Evolutionary conservation across 1,140 invertebrate genomes (phyloP).

Genomic region (Monomorium pharaonis): DNA sequence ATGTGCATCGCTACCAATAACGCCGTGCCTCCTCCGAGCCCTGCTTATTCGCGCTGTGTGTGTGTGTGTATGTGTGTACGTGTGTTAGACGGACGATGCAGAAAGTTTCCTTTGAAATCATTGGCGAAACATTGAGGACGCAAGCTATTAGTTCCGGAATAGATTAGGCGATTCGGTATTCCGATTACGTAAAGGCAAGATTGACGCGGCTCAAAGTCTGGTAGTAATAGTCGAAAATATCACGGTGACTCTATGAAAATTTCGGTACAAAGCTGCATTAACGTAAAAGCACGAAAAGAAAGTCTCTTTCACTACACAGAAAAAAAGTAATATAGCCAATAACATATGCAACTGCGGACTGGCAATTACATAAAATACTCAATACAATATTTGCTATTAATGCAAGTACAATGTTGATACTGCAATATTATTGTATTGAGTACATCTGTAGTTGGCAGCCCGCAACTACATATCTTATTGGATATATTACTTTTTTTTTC

Average conservation of each 20-base stretch:
- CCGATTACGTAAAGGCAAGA: background rate
- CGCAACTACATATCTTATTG: no score
- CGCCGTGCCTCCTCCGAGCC: background rate
- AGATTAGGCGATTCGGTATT: slow-evolving; percentile 28
- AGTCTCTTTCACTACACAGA: no score
- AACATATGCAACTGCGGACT: no score
- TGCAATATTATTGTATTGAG: no score
- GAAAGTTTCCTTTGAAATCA: slow-evolving; percentile 57
- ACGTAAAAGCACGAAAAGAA: background rate
- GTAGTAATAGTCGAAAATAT: background rate
- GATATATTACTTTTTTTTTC: no score
- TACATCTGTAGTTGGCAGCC: no score
- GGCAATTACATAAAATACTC: no score
- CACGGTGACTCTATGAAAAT: background rate
- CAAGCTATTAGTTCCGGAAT: slow-evolving; percentile 27
- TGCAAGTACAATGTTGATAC: no score
- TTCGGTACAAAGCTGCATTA: background rate
- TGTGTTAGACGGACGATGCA: background rate
- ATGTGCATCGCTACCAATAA: slow-evolving; percentile 35
- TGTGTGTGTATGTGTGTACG: no score
- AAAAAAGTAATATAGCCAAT: no score
- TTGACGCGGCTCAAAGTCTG: background rate
- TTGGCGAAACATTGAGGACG: slow-evolving; percentile 32
- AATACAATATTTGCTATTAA: no score
- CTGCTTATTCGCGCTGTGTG: background rate